These are phyloP conservation scores for Ailurus styani DNA, from an alignment of 2,113 vertebrate species.

Conservation along the genomic window DNA sequence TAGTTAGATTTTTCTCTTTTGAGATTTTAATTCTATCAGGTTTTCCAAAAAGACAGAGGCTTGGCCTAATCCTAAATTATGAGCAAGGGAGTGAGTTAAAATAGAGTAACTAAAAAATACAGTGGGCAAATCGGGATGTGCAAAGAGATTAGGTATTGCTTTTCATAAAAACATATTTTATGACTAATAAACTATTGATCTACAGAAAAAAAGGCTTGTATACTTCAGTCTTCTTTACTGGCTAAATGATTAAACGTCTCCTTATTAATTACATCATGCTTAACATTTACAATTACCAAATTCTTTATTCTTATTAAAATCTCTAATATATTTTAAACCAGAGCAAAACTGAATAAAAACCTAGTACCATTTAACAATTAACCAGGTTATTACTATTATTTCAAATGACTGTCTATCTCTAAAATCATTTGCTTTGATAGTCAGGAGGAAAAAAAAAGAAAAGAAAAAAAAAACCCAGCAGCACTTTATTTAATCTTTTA, in stretches of 20 bases:
- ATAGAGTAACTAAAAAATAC: neutral
- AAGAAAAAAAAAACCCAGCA: neutral
- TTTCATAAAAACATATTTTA: neutral
- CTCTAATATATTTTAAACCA: neutral
- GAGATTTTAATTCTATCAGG: neutral
- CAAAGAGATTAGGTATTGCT: neutral
- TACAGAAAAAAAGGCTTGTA: neutral
- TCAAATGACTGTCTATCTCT: neutral
- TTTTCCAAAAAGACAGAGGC: neutral
- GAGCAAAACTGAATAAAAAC: neutral
- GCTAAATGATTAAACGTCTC: neutral
- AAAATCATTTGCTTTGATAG: neutral
- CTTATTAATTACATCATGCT: neutral
- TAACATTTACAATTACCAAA: neutral
- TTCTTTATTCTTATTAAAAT: neutral
- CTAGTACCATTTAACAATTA: neutral
- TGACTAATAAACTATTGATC: neutral
- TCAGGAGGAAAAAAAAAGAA: neutral
- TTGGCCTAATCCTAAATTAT: neutral
- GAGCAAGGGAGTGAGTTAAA: neutral
- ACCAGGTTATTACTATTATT: neutral
- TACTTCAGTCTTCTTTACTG: neutral
- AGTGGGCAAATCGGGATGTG: neutral
- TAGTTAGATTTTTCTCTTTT: neutral
- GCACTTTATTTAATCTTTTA: slow-evolving; percentile 23